Evolutionary conservation across 2,113 vertebrate genomes (phyloP).

Genomic region (Parus major): DNA sequence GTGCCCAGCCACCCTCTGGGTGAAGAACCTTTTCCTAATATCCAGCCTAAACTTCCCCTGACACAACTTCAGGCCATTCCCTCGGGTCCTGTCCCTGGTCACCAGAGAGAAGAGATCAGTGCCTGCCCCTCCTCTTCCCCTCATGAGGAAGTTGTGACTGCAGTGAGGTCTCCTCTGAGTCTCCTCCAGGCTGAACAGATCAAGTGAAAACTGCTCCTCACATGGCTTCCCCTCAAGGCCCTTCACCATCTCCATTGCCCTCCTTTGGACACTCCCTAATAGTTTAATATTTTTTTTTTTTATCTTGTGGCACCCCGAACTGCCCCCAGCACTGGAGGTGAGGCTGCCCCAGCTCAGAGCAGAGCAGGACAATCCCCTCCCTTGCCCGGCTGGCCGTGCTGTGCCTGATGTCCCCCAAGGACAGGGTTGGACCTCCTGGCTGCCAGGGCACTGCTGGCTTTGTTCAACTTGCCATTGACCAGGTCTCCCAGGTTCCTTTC

Average conservation of each 20-base stretch:
- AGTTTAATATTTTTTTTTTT: fast-evolving
- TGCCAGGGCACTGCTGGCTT: neutral
- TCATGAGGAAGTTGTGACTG: fast-evolving
- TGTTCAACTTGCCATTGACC: fast-evolving
- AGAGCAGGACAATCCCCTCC: neutral
- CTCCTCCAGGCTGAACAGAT: neutral
- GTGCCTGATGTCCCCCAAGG: neutral
- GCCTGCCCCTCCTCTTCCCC: neutral
- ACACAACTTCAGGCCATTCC: fast-evolving
- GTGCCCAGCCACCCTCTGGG: fast-evolving
- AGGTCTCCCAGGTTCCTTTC: neutral
- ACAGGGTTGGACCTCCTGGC: fast-evolving
- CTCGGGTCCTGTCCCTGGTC: fast-evolving
- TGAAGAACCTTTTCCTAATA: too few species aligned
- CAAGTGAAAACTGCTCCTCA: neutral
- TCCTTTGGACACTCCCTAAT: fast-evolving
- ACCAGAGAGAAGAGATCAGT: neutral
- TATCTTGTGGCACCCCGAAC: neutral
- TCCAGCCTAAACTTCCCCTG: neutral
- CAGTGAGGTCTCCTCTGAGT: fast-evolving
- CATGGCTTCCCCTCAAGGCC: fast-evolving
- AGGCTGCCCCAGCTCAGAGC: fast-evolving
- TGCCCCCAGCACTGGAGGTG: neutral
- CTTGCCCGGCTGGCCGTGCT: fast-evolving
- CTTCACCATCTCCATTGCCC: fast-evolving